Evolutionary conservation across 2,797 vertebrate species (phyloP).

Genomic region (Eospalax fontanierii): DNA sequence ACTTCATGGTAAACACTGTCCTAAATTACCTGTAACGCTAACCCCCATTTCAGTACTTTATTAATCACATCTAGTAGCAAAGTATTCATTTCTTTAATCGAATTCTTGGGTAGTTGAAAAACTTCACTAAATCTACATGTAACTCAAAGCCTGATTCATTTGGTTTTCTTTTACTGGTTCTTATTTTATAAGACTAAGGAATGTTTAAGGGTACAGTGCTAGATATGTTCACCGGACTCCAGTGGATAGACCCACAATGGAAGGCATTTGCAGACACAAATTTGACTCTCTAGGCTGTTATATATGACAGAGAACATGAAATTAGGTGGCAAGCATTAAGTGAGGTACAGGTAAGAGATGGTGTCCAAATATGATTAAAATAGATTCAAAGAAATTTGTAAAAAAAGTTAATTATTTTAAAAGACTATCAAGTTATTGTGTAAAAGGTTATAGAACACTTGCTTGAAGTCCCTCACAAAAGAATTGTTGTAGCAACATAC

Average conservation of each 20-base stretch:
- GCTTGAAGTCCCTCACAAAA: background rate
- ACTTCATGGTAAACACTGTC: background rate
- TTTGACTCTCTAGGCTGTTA: too few relatives aligned
- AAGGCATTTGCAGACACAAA: too few relatives aligned
- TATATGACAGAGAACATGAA: too few relatives aligned
- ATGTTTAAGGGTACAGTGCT: too few relatives aligned
- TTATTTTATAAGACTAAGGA: background rate
- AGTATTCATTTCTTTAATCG: background rate
- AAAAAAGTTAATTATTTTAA: background rate
- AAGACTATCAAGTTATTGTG: too few relatives aligned
- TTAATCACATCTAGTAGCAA: background rate
- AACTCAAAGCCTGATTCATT: background rate
- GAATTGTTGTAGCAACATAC: background rate
- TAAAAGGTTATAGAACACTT: background rate
- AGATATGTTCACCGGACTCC: too few relatives aligned
- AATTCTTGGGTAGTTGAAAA: background rate
- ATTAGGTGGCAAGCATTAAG: too few relatives aligned
- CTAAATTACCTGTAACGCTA: background rate
- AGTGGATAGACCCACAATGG: too few relatives aligned
- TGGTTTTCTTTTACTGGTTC: background rate
- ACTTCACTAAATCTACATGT: background rate
- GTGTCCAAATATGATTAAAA: too few relatives aligned
- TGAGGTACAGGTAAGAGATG: too few relatives aligned
- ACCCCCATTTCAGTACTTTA: background rate
- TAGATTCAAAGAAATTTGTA: too few relatives aligned